phyloP scores from a whole-genome alignment of 1,140 invertebrate genomes.

The Pantala flavescens region DNA sequence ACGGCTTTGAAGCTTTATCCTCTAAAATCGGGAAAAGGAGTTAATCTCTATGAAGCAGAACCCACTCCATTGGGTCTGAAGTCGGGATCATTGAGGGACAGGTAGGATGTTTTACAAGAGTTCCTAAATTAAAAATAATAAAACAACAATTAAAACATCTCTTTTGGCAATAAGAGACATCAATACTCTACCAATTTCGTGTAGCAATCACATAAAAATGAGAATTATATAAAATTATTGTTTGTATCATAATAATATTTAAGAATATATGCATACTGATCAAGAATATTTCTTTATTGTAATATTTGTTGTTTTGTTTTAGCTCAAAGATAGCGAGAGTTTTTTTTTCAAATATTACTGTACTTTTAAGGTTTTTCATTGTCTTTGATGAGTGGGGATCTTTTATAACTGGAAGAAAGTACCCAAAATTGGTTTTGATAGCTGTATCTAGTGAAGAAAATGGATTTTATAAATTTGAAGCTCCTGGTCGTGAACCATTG shows the following conservation, averaged over 20 bases:
- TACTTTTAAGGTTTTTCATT: not conserved
- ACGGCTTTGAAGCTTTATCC: not conserved
- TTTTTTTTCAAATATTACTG: not conserved
- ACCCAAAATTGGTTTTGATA: not conserved
- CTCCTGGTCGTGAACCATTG: not conserved
- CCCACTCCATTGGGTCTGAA: not conserved
- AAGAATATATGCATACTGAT: too few species aligned
- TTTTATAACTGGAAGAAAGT: not conserved
- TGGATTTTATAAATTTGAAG: not conserved
- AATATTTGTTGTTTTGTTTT: too few species aligned
- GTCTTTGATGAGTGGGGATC: not conserved
- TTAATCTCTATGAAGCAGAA: not conserved
- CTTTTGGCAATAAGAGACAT: too few species aligned
- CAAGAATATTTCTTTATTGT: too few species aligned
- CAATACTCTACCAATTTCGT: too few species aligned
- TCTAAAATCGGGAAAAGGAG: not conserved
- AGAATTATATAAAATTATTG: too few species aligned
- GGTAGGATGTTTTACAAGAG: too few species aligned
- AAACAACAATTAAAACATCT: too few species aligned
- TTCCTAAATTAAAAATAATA: too few species aligned
- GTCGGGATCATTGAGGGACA: not conserved
- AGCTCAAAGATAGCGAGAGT: too few species aligned
- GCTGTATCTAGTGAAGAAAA: not conserved
- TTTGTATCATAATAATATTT: too few species aligned
- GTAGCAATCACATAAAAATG: too few species aligned